A percentile compares a stretch with the other conserved stretches of the same genome.
Evolutionary conservation across 2,113 vertebrate species (phyloP).

Genomic region (Chloroceryle aenea): DNA sequence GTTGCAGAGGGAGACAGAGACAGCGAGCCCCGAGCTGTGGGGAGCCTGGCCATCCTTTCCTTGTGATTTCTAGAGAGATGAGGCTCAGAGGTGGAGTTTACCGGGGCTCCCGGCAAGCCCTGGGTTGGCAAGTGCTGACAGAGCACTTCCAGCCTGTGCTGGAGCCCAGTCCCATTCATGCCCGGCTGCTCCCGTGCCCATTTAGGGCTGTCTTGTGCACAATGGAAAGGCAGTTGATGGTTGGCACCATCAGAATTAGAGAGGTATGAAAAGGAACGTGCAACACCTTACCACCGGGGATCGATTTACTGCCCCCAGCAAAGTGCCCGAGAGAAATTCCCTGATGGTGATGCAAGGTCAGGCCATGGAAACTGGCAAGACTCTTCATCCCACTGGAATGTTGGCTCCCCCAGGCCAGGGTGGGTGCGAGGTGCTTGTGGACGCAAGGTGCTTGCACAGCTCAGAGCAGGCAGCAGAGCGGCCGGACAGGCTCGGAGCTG

Average conservation of each 20-base stretch:
- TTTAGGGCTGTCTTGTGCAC: background rate
- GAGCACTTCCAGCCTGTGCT: background rate
- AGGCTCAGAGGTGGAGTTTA: background rate
- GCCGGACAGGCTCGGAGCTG: background rate
- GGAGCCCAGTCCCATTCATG: background rate
- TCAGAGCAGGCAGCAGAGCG: background rate
- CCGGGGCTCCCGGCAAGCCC: background rate
- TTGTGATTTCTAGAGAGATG: background rate
- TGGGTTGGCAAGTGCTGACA: background rate
- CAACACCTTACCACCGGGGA: background rate
- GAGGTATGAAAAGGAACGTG: background rate
- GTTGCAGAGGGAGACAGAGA: background rate
- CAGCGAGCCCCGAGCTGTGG: background rate
- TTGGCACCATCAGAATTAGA: background rate
- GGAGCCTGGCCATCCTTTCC: background rate
- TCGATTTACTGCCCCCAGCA: background rate
- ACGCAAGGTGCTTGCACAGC: background rate
- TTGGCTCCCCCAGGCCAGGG: background rate
- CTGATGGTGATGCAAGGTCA: constrained; percentile 22
- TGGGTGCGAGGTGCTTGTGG: background rate
- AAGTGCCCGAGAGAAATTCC: background rate
- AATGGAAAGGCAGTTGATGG: background rate
- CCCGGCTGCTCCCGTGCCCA: background rate
- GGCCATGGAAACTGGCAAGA: background rate
- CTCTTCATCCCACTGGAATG: constrained; percentile 50